phyloP scores from a whole-genome alignment of 2,888 invertebrate species.

The Salticus scenicus region DNA sequence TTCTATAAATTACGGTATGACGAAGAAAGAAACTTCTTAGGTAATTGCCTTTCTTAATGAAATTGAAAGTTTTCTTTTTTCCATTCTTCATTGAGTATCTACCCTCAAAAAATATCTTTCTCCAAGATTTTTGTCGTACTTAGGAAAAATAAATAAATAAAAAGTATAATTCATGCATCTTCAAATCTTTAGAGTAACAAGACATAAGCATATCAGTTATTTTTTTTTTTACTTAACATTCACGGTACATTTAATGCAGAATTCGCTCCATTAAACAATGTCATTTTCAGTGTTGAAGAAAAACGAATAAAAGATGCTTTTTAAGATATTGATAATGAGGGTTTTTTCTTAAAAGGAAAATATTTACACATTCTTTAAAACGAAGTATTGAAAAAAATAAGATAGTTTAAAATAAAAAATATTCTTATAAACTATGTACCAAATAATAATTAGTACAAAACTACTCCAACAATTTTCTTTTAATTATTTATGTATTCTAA shows the following conservation, averaged over 20 bases:
- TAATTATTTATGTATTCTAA: too few species aligned
- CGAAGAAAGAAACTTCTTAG: not conserved
- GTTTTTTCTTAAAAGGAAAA: not conserved
- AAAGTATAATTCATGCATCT: not conserved
- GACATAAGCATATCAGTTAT: not conserved
- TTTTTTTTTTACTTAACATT: not conserved
- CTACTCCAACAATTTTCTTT: too few species aligned
- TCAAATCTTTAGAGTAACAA: not conserved
- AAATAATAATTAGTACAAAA: too few species aligned
- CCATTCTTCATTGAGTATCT: not conserved
- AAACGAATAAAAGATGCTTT: not conserved
- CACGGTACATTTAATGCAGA: not conserved
- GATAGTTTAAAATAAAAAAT: not conserved
- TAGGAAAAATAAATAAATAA: not conserved
- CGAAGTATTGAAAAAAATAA: not conserved
- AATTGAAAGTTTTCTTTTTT: not conserved
- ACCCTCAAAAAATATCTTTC: slow-evolving; percentile 8
- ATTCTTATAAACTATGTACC: too few species aligned
- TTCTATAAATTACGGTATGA: not conserved
- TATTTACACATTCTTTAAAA: not conserved
- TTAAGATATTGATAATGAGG: not conserved
- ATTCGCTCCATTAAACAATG: not conserved
- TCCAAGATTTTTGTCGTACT: not conserved
- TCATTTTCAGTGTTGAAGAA: not conserved
- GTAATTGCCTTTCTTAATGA: not conserved